Base-by-base conservation (phyloP, 2,797 vertebrate genomes). In the Microcaecilia unicolor region DNA sequence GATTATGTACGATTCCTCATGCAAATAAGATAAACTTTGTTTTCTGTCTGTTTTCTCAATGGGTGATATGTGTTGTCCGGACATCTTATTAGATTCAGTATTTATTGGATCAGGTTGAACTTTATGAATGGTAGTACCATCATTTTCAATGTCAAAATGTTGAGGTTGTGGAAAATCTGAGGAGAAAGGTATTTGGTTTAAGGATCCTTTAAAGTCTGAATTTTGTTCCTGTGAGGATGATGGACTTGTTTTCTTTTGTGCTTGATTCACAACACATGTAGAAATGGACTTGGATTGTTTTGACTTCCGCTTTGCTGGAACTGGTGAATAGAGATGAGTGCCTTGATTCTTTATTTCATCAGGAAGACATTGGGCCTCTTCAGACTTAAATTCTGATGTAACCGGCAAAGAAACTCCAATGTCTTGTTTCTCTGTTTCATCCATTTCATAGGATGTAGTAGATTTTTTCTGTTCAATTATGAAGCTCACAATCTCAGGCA, bases 341-440 rank as follows among this genome's bases (percentile, higher is more conserved):
- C n/a, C n/a, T n/a, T n/a, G n/a, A n/a, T n/a, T n/a, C n/a, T n/a
- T n/a, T n/a, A n/a, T n/a, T n/a, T n/a, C n/a, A n/a, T n/a, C n/a
- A n/a, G n/a, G n/a, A 46, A 47, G 9, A 9, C 18, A 25, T 13
- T 12, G 7, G 14, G 12, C 15, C 8, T 21, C 18, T 18, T n/a
- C 36, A 9, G 40, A 23, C 15, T 33, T 2, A 14, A 39, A 19
- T 31, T 42, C 12, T 36, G 17, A 3, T 18, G 4, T 52, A 52
- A 69, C 47, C 1, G 32, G 20, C 44, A 37, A 25, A n/a, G n/a
- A n/a, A n/a, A n/a, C n/a, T n/a, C n/a, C n/a, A n/a, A n/a, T n/a
- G n/a, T n/a, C n/a, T n/a, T n/a, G n/a, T n/a, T n/a, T n/a, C 33
- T 59, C 56, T 42, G 59, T 39, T 25, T 6, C 10, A 22, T 48